phyloP scores from a whole-genome alignment of 2,888 invertebrate genomes.

The Melieria omissa region DNA sequence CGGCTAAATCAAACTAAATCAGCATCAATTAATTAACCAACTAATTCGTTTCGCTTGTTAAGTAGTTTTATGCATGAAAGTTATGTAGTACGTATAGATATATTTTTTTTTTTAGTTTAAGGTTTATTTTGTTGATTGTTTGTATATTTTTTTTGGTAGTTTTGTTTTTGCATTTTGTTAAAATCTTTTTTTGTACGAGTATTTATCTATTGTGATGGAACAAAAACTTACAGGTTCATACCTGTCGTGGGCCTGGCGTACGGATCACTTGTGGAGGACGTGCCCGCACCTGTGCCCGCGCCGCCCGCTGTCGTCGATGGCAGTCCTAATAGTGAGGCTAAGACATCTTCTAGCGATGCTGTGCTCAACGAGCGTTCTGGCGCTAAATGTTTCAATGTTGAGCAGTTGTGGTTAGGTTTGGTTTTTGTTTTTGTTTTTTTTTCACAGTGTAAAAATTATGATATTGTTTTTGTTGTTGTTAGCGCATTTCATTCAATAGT shows the following conservation, averaged over 20 bases:
- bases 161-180: slow-evolving; percentile 27
- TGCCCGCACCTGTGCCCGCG: slow-evolving; percentile 38
- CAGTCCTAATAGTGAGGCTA: slow-evolving; percentile 90
- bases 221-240: slow-evolving; percentile 81
- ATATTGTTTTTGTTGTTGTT: slow-evolving; percentile 2
- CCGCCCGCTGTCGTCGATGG: slow-evolving; percentile 69
- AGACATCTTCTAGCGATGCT: slow-evolving; percentile 91
- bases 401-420: slow-evolving; percentile 30
- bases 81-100: too few species aligned
- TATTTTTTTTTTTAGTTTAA: slow-evolving; percentile 23
- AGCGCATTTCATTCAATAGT: neutral
- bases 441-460: slow-evolving; percentile 22
- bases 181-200: slow-evolving; percentile 44
- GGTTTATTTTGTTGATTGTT: slow-evolving; percentile 36
- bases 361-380: slow-evolving; percentile 79
- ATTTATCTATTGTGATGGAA: slow-evolving; percentile 56
- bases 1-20: too few species aligned
- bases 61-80: too few species aligned
- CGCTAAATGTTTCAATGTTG: slow-evolving; percentile 50
- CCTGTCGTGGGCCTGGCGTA: slow-evolving; percentile 77
- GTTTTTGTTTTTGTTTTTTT: slow-evolving; percentile 26
- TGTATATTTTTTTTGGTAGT: slow-evolving; percentile 42
- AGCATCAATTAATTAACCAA: too few species aligned
- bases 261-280: slow-evolving; percentile 66
- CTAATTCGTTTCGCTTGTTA: too few species aligned